Evolutionary conservation across 2,113 vertebrate species (phyloP).

Genomic region (Thamnophis sirtalis): DNA sequence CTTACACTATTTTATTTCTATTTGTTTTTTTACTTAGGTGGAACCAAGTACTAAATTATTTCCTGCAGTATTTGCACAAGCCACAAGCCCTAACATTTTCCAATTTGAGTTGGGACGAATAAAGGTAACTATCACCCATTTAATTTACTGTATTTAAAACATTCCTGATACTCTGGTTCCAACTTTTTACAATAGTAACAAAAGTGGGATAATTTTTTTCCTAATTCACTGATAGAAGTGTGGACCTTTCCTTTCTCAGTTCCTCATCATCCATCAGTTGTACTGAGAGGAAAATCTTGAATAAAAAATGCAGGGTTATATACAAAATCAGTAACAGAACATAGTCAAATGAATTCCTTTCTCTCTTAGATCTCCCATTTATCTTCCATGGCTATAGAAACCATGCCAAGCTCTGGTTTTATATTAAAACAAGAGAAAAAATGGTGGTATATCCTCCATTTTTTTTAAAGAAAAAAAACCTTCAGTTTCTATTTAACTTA

Average conservation of each 20-base stretch:
- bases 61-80: constrained; percentile 94
- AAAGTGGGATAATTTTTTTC: background rate
- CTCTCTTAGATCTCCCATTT: background rate
- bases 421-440: background rate
- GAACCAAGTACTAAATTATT: constrained; percentile 95
- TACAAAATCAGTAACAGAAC: background rate
- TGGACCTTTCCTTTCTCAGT: background rate
- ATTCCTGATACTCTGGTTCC: background rate
- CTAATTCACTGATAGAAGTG: background rate
- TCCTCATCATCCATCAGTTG: background rate
- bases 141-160: background rate
- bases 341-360: background rate
- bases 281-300: background rate
- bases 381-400: background rate
- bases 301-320: background rate
- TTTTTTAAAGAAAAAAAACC: background rate
- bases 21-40: constrained; percentile 72
- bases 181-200: background rate
- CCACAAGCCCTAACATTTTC: constrained; percentile 91
- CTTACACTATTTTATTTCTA: constrained; percentile 31
- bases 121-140: constrained; percentile 74
- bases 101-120: constrained; percentile 93
- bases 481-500: background rate
- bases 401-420: background rate
- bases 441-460: background rate